phyloP scores from a whole-genome alignment of 2,888 invertebrate species.

The Pyrochroa serraticornis region DNA sequence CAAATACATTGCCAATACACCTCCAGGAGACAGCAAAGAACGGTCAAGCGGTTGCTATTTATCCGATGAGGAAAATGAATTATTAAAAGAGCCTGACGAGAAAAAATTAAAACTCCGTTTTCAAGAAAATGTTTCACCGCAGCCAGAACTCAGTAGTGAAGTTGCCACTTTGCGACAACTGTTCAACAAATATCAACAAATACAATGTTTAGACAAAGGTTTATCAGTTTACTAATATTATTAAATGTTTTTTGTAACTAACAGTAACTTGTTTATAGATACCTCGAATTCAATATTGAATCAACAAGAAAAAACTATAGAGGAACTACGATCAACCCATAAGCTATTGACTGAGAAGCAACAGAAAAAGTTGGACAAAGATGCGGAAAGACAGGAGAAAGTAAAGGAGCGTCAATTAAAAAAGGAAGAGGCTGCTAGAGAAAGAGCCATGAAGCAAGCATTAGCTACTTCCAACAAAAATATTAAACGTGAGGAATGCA shows the following conservation, averaged over 20 bases:
- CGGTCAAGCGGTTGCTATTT: background rate
- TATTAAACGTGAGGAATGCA: constrained; percentile 48
- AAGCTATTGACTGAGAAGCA: background rate
- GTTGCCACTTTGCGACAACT: too few relatives aligned
- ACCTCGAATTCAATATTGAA: background rate
- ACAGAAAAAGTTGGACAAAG: constrained; percentile 2
- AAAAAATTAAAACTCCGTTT: too few relatives aligned
- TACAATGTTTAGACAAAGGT: too few relatives aligned
- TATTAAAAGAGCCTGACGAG: too few relatives aligned
- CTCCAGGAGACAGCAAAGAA: background rate
- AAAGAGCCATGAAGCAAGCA: constrained; percentile 36
- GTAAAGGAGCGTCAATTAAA: constrained; percentile 19
- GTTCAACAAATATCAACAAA: too few relatives aligned
- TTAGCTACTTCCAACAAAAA: constrained; percentile 38
- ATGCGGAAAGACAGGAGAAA: background rate
- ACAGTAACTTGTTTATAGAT: too few relatives aligned
- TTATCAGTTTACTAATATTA: too few relatives aligned
- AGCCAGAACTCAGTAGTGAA: too few relatives aligned
- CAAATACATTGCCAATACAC: background rate
- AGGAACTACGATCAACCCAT: background rate
- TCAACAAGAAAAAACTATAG: constrained; percentile 3
- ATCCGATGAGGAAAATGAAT: too few relatives aligned
- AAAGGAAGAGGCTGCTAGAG: constrained; percentile 28
- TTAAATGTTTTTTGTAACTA: too few relatives aligned
- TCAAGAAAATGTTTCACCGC: too few relatives aligned